Percentiles rank a stretch among this genome's conserved stretches.
Conservation (phyloP, 1,140 invertebrate species). For the Musca domestica region DNA sequence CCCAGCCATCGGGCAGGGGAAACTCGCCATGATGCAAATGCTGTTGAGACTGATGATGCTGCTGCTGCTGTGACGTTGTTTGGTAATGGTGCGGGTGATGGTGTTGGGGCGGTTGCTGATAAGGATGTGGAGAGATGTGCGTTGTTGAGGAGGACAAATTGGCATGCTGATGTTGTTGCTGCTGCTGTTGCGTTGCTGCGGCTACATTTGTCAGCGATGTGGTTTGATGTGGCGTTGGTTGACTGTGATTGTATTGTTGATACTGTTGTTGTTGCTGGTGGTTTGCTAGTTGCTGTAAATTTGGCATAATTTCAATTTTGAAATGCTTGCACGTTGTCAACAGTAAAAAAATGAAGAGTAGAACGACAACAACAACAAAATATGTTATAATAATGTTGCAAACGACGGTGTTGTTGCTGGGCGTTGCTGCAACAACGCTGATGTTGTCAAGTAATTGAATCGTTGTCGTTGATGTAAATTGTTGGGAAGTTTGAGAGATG, state of each 20-base stretch:
- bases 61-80: conserved; percentile 16
- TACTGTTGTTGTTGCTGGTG: conserved; percentile 12
- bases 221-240: neutral
- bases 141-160: conserved; percentile 25
- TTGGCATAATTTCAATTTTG: conserved; percentile 29
- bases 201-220: conserved; percentile 10
- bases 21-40: conserved; percentile 48
- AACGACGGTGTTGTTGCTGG: neutral
- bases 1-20: conserved; percentile 95
- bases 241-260: conserved; percentile 1
- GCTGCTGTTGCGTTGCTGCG: neutral
- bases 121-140: conserved; percentile 11
- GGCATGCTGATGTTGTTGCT: neutral
- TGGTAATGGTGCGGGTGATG: conserved; percentile 38
- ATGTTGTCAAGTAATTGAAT: no score
- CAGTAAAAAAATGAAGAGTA: neutral
- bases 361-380: neutral
- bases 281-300: conserved; percentile 24
- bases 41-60: conserved; percentile 35
- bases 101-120: conserved; percentile 25
- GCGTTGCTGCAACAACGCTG: no score
- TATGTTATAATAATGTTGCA: neutral
- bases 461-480: no score
- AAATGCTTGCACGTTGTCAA: conserved; percentile 26
- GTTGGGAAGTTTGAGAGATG: no score